phyloP scores from a whole-genome alignment of 2,113 vertebrate genomes.

The Phylloscopus trochiloides region DNA sequence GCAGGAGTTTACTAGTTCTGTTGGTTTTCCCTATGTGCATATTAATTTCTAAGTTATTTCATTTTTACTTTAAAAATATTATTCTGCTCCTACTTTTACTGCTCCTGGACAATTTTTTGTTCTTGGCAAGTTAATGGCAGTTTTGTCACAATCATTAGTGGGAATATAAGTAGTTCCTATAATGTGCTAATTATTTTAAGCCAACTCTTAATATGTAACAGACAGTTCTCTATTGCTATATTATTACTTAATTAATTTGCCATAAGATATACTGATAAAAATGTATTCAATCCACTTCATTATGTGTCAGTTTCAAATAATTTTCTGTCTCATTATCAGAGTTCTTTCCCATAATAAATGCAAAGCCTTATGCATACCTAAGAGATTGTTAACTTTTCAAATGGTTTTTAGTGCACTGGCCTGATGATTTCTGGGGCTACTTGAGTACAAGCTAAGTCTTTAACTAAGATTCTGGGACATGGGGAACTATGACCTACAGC shows the following conservation, averaged over 20 bases:
- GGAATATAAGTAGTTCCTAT: neutral
- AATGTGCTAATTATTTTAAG: conserved; percentile 35
- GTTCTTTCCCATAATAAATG: neutral
- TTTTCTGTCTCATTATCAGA: neutral
- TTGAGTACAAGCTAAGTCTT: neutral
- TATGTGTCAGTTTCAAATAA: neutral
- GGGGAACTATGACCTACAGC: neutral
- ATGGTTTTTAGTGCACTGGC: neutral
- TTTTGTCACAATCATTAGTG: conserved; percentile 18
- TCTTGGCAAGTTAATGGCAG: neutral
- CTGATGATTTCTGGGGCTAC: neutral
- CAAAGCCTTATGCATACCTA: neutral
- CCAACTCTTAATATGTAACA: neutral
- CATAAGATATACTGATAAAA: conserved; percentile 21
- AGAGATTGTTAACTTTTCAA: neutral
- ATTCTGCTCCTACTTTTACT: neutral
- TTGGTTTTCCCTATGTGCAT: neutral
- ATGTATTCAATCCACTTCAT: neutral
- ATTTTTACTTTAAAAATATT: neutral
- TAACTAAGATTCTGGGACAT: neutral
- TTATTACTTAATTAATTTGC: conserved; percentile 29
- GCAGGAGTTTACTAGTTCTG: neutral
- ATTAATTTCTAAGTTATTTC: neutral
- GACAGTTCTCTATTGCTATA: neutral
- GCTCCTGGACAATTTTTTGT: neutral